Base-by-base conservation (phyloP, 2,888 invertebrate species). In the Mamestra brassicae region DNA sequence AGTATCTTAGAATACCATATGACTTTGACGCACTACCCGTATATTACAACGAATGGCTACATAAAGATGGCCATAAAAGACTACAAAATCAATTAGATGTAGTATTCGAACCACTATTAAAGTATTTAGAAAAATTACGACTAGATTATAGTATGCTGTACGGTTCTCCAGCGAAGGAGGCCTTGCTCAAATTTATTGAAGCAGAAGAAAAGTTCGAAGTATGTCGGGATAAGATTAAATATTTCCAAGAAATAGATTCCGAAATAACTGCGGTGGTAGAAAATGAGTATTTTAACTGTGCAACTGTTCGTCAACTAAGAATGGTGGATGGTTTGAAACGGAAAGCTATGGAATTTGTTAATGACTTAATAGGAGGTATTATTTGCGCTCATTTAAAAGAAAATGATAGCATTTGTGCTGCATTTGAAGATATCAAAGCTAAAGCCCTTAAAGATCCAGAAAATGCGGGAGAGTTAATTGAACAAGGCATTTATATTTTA, bases 381-480 rank as follows among this genome's bases (percentile, higher is more conserved):
- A 97, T 98, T 0, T 94, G 95, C 63, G 95, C 97, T 45, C 98
- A 98, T 87, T 97, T 97, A 87, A 95, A 94, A 73, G 97, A 97
- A 86, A 98, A 98, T 92, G 93, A 97, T 64, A 97, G 97, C 45
- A 98, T 98, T 81, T 98, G 98, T 89, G 93, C 95, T 1, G 97
- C 97, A 85, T 99, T 99, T 92, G 97, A 98, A 92, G 95, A 95
- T 45, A 97, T 99, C 72, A 97, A 97, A 86, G 95, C 95, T 52
- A 97, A 96, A 83, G 98, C 98, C 0, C 91, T 98, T 15, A 97
- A 97, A 86, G 97, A 97, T 84, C 99, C 99, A 0, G 97, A 97
- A 81, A 98, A 98, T 57, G 98, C 99, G 0, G 98, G 97, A 86
- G 98, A 99, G 88, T 95, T 99, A 50, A 97, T 99, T 85, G 98